phyloP scores from a whole-genome alignment of 2,888 invertebrate species.

The Thecophora atra region DNA sequence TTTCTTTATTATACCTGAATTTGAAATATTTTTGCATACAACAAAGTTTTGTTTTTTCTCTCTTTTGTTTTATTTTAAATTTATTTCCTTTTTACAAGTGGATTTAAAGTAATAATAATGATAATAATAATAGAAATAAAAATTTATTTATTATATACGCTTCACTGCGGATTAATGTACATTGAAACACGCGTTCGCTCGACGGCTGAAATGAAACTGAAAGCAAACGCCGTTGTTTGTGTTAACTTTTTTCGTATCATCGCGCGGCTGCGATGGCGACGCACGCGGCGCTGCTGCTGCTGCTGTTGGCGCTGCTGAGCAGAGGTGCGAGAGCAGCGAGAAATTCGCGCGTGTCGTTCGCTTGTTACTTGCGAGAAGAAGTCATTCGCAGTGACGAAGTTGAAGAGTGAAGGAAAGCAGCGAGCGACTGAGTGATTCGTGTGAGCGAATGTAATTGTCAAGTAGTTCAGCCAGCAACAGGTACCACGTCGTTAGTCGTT shows the following conservation, averaged over 20 bases:
- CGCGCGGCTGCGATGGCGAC: neutral
- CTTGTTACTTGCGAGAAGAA: neutral
- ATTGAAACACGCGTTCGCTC: constrained; percentile 21
- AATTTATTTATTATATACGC: neutral
- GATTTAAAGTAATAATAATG: too few relatives aligned
- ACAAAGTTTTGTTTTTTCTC: constrained; percentile 8
- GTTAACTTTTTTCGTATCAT: constrained; percentile 29
- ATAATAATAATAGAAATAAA: constrained; percentile 1
- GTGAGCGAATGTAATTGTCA: neutral
- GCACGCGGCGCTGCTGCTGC: neutral
- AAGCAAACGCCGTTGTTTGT: constrained; percentile 52
- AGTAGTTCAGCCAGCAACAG: neutral
- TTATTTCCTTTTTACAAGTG: neutral
- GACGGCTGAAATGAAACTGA: constrained; percentile 65
- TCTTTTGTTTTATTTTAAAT: constrained; percentile 2
- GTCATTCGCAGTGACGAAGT: neutral
- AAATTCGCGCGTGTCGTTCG: neutral
- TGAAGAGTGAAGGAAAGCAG: neutral
- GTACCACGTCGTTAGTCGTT: too few relatives aligned
- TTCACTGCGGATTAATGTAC: constrained; percentile 4
- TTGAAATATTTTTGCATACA: constrained; percentile 21
- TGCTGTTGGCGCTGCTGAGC: neutral
- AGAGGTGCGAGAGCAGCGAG: neutral
- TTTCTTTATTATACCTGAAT: neutral
- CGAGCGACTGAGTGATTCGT: neutral